These are phyloP conservation scores for Drosophila sp. DNA, from an alignment of 1,140 invertebrate species.

Conservation along the genomic window DNA sequence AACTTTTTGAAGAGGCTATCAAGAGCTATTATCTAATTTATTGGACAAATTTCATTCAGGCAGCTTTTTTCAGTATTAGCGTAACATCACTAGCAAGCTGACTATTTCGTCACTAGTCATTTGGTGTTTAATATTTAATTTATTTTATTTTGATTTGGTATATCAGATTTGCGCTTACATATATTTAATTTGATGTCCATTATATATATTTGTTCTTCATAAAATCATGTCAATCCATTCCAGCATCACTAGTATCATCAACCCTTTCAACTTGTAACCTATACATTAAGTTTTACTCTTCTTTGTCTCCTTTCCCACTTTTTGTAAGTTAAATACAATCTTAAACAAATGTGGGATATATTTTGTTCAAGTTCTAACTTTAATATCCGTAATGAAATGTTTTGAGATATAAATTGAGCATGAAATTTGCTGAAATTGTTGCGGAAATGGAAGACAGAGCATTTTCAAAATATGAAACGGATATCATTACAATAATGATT, in stretches of 20 bases:
- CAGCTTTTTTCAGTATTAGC: too few species aligned
- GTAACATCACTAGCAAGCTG: not conserved
- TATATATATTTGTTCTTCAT: too few species aligned
- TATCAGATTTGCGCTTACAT: too few species aligned
- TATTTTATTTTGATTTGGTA: too few species aligned
- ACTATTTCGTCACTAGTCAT: too few species aligned
- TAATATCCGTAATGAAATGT: conserved; percentile 27
- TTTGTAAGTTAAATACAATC: too few species aligned
- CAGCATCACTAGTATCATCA: not conserved
- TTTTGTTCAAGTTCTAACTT: conserved; percentile 21
- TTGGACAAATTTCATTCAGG: too few species aligned
- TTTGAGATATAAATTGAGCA: conserved; percentile 20
- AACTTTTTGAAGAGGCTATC: not conserved
- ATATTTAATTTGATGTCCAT: too few species aligned
- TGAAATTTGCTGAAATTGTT: conserved; percentile 35
- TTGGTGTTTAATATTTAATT: too few species aligned
- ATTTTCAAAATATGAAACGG: conserved; percentile 29
- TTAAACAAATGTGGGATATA: not conserved
- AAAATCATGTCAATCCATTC: too few species aligned
- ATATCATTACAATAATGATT: conserved; percentile 50
- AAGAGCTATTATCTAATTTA: not conserved
- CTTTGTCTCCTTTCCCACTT: too few species aligned
- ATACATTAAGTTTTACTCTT: too few species aligned
- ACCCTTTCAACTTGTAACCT: not conserved
- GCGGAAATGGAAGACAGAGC: conserved; percentile 31